Base-by-base conservation (phyloP, 2,113 vertebrate species). In the Laticauda laticaudata region DNA sequence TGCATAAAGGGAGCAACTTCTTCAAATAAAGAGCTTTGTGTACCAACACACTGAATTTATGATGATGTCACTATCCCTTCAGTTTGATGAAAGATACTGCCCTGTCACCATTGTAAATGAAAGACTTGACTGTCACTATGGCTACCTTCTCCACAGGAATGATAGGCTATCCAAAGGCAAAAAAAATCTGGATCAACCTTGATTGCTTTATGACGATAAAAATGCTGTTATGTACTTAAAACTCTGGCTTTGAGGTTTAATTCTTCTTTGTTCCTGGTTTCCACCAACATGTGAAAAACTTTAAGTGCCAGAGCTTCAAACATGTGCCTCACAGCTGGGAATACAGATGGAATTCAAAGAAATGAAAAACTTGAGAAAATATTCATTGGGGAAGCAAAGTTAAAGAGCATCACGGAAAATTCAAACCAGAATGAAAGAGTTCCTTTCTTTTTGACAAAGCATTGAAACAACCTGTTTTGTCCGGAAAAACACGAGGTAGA, bases 391-490 rank as follows among this genome's bases (percentile, higher is more conserved):
- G 5, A 39, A 12, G 43, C 0, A 0, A 1, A 91, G 23, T 7
- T 29, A 94, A 89, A 18, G 86, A 34, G 26, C 20, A 29, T 10
- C 64, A 26, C 26, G 75, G 4, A 89, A 93, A 91, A 56, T 45
- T 87, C 34, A 95, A 96, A 21, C 14, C 39, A 86, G 4, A 21
- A 5, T 89, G 59, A 85, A 92, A 88, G 56, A 45, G 20, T 88
- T 0, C 0, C 23, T 10, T 88, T 55, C 69, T 92, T 3, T 87
- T 0, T 45, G n/a, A 56, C 54, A n/a, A 90, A 92, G 56, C 29
- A 69, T 12, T 69, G 20, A 61, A 92, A 92, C 89, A 94, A 48
- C 92, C 90, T n/a, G n/a, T n/a, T n/a, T n/a, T n/a, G n/a, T n/a
- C n/a, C n/a, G n/a, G n/a, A n/a, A n/a, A n/a, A n/a, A n/a, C n/a